Evolutionary conservation across 2,888 invertebrate genomes (phyloP), one percentile per base, ranked within the genome.

Genomic region (Diarsia mendica): DNA sequence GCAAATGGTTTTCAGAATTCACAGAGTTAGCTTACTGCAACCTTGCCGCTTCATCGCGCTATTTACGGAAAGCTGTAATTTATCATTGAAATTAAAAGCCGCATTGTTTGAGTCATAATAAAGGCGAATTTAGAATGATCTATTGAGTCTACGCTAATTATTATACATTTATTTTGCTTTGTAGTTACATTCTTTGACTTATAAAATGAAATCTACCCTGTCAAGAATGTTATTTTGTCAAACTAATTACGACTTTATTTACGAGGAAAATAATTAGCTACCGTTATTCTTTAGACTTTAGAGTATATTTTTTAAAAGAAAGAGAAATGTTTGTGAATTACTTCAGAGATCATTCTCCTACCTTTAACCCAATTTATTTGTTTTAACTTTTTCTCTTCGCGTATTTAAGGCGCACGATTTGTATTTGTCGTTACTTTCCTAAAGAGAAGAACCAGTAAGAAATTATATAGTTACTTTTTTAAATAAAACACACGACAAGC

Each of bases 31-130:
- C n/a, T 65, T 80, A 74, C 83, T 83, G 78, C 33, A 18, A 20
- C 1, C 49, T 23, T 10, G n/a, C 39, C 28, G 48, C 46, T 53
- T 20, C 49, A 68, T 39, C 46, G 66, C 15, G 64, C 44, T 87
- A 86, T 88, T 92, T 91, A 90, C 90, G 88, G 90, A 88, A 90
- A 91, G 89, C 89, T 89, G 92, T 92, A 93, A 94, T 94, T 93
- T 93, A 93, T 93, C 93, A 93, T 90, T 88, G 86, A 91, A 93
- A 93, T 93, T 92, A 92, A 92, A 92, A 89, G 89, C 88, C 84
- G 86, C 87, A 89, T 90, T 92, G 90, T 90, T 90, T 85, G 82
- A 89, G 87, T 89, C 86, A 88, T 89, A 87, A 89, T 86, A 88
- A 87, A 85, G 82, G 85, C 80, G 80, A 85, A 84, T 85, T 87